phyloP scores from a whole-genome alignment of 1,140 invertebrate species.

The Zaprionus camerounensis region DNA sequence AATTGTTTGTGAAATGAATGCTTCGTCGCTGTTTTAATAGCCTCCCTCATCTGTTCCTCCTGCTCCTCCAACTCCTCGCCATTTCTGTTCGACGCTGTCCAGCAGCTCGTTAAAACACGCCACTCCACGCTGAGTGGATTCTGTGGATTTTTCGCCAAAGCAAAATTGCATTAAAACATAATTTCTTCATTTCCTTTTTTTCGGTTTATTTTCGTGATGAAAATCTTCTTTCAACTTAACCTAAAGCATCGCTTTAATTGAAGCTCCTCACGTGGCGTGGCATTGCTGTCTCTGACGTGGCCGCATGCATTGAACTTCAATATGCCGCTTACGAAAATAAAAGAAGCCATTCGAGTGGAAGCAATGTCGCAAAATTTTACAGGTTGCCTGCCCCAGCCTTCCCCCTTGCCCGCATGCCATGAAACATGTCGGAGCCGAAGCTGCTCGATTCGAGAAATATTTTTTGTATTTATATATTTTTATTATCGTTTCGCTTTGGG shows the following conservation, averaged over 20 bases:
- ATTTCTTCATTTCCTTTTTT: constrained; percentile 4
- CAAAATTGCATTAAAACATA: constrained; percentile 23
- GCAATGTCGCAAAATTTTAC: constrained; percentile 71
- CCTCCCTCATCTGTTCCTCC: not conserved
- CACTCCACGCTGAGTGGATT: constrained; percentile 17
- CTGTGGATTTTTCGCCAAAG: constrained; percentile 4
- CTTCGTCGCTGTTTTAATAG: constrained; percentile 20
- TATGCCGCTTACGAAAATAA: constrained; percentile 50
- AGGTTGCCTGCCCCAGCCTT: constrained; percentile 43
- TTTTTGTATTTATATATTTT: constrained; percentile 38
- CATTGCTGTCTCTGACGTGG: not conserved
- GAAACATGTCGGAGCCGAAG: not conserved
- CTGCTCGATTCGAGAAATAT: constrained; percentile 37
- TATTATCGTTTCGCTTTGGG: constrained; percentile 8
- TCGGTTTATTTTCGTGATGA: not conserved
- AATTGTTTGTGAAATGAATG: constrained; percentile 50
- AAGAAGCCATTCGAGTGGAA: constrained; percentile 66
- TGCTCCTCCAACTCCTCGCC: not conserved
- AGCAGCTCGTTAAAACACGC: constrained; percentile 31
- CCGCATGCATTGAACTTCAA: constrained; percentile 22
- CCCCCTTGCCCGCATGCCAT: not conserved
- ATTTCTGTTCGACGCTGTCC: constrained; percentile 7
- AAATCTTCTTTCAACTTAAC: not conserved
- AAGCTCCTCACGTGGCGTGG: not conserved
- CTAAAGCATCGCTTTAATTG: constrained; percentile 5